These are phyloP conservation scores for Cylindroiulus punctatus DNA, from an alignment of 2,888 invertebrate genomes.

Conservation along the genomic window DNA sequence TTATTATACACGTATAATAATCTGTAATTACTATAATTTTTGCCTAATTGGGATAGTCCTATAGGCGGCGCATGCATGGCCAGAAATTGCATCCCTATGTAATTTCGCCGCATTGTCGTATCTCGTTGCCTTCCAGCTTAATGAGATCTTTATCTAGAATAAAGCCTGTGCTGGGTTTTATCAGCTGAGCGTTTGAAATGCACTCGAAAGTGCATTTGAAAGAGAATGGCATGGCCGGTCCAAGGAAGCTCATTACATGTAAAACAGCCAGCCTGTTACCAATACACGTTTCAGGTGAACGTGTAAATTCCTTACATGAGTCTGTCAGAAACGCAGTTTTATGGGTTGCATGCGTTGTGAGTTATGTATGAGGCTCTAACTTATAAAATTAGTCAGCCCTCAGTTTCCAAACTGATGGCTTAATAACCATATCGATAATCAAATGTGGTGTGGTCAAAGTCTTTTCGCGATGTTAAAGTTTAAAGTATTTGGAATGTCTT, in stretches of 20 bases:
- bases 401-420: too few species aligned
- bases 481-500: neutral
- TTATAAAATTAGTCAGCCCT: too few species aligned
- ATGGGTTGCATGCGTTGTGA: too few species aligned
- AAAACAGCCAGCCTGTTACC: neutral
- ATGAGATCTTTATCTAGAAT: neutral
- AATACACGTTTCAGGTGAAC: neutral
- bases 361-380: too few species aligned
- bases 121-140: neutral
- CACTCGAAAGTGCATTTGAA: neutral
- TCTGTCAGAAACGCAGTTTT: neutral
- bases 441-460: too few species aligned
- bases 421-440: too few species aligned
- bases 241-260: neutral
- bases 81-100: neutral
- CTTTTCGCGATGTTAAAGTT: neutral
- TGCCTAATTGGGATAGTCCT: constrained; percentile 43
- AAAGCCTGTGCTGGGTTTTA: neutral
- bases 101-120: constrained; percentile 16
- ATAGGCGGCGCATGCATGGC: constrained; percentile 26
- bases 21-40: constrained; percentile 25
- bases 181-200: neutral
- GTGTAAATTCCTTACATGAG: neutral
- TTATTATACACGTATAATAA: neutral
- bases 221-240: neutral